These are phyloP conservation scores for Sitophilus oryzae DNA, from an alignment of 1,140 invertebrate genomes.

Conservation along the genomic window DNA sequence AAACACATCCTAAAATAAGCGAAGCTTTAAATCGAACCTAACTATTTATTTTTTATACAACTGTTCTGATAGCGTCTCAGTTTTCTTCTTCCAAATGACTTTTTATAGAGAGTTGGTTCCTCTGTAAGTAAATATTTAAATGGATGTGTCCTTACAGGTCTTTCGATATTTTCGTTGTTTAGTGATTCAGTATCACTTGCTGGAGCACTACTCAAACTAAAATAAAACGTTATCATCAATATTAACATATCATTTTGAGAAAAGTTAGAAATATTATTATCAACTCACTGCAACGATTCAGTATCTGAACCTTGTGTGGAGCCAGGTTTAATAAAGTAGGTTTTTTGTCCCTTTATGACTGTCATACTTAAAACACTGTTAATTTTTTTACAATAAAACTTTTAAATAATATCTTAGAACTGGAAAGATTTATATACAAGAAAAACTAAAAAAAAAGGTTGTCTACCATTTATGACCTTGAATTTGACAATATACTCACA, in stretches of 20 bases:
- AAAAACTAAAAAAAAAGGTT: too few species aligned
- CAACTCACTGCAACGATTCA: slow-evolving; percentile 33
- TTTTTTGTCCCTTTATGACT: slow-evolving; percentile 26
- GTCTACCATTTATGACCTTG: too few species aligned
- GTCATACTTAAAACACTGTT: too few species aligned
- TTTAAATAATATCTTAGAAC: too few species aligned
- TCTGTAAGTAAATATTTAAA: slow-evolving; percentile 38
- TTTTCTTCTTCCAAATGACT: slow-evolving; percentile 70
- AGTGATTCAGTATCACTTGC: slow-evolving; percentile 53
- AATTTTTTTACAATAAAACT: too few species aligned
- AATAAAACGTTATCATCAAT: too few species aligned
- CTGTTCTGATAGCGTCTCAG: slow-evolving; percentile 71
- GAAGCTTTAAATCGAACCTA: not conserved
- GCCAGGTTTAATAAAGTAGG: slow-evolving; percentile 18
- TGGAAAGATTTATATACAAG: too few species aligned
- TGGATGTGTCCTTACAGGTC: not conserved
- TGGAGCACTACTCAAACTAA: slow-evolving; percentile 28
- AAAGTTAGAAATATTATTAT: not conserved
- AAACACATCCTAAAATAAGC: slow-evolving; percentile 29
- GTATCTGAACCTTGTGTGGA: slow-evolving; percentile 27
- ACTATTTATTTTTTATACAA: slow-evolving; percentile 23
- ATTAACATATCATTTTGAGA: not conserved
- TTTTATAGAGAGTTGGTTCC: slow-evolving; percentile 73
- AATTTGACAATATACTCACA: too few species aligned
- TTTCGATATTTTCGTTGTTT: slow-evolving; percentile 61